Conservation (phyloP, 1,140 invertebrate genomes). For the Drosophila kepulauana region DNA sequence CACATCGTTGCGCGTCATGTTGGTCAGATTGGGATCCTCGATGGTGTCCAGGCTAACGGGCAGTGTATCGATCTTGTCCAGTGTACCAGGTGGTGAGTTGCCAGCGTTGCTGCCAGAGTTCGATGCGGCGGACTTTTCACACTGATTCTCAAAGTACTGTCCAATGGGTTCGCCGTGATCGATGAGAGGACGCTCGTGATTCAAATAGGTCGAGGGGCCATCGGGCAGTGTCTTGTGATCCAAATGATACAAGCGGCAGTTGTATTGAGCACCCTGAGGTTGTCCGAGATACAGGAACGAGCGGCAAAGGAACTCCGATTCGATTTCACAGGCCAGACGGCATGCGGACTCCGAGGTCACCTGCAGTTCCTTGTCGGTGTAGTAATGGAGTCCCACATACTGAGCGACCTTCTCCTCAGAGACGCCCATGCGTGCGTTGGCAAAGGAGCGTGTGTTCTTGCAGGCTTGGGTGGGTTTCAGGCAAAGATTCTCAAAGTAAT, state of each 20-base stretch:
- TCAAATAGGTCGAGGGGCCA: conserved; percentile 95
- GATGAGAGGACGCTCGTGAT: conserved; percentile 94
- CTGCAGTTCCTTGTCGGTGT: conserved; percentile 96
- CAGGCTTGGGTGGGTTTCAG: conserved; percentile 94
- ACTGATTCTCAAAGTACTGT: conserved; percentile 95
- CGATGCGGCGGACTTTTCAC: conserved; percentile 87
- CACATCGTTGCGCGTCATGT: conserved; percentile 90
- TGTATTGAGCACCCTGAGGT: conserved; percentile 91
- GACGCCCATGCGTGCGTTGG: conserved; percentile 93
- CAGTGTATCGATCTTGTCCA: conserved; percentile 86
- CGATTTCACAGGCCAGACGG: conserved; percentile 94
- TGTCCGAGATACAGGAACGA: conserved; percentile 94
- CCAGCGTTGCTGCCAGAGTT: conserved; percentile 85
- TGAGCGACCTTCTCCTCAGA: conserved; percentile 95
- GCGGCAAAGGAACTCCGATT: conserved; percentile 96
- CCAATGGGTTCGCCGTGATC: conserved; percentile 96
- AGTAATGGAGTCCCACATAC: conserved; percentile 96
- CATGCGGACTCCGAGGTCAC: conserved; percentile 94
- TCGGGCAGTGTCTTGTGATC: conserved; percentile 96
- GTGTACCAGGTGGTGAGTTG: conserved; percentile 62
- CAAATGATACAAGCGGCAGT: conserved; percentile 96
- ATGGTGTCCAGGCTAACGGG: conserved; percentile 90
- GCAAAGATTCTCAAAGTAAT: conserved; percentile 98
- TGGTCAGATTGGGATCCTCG: conserved; percentile 89
- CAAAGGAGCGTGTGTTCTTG: conserved; percentile 91